Percentiles rank a stretch among this genome's conserved stretches.
Conservation (phyloP, 2,797 vertebrate genomes). For the Carapus acus region DNA sequence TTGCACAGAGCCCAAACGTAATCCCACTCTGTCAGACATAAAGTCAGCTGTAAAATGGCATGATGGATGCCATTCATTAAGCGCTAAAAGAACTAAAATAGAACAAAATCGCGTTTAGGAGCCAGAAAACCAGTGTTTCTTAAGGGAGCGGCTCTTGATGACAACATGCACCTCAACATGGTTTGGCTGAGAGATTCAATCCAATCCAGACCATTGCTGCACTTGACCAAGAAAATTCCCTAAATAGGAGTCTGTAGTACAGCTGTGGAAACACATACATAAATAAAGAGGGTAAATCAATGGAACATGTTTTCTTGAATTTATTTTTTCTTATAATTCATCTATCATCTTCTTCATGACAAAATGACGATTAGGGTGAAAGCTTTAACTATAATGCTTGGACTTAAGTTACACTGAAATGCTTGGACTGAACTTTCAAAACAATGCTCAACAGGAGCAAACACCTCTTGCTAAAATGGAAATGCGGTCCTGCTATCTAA, state of each 20-base stretch:
- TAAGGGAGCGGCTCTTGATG: conserved; percentile 60
- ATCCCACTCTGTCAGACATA: conserved; percentile 14
- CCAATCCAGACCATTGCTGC: conserved; percentile 35
- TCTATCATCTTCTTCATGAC: conserved; percentile 15
- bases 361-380: conserved; percentile 38
- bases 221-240: conserved; percentile 48
- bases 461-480: conserved; percentile 38
- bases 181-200: conserved; percentile 56
- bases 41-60: conserved; percentile 53
- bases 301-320: too few relatives aligned
- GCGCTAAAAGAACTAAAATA: conserved; percentile 50
- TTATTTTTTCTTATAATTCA: not conserved
- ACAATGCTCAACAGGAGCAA: conserved; percentile 42
- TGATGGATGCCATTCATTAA: conserved; percentile 64
- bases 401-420: conserved; percentile 53
- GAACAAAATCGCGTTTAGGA: conserved; percentile 58
- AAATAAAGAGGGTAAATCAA: conserved; percentile 3
- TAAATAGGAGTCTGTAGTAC: conserved; percentile 17
- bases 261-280: not conserved
- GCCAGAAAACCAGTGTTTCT: conserved; percentile 39
- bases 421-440: conserved; percentile 53
- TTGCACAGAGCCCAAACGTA: conserved; percentile 30
- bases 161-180: conserved; percentile 50
- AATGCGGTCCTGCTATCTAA: conserved; percentile 38
- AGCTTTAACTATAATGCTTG: conserved; percentile 44